A percentile compares a stretch with the other conserved stretches of the same genome.
Evolutionary conservation across 2,888 invertebrate species (phyloP).

Genomic region (Lathronympha strigana): DNA sequence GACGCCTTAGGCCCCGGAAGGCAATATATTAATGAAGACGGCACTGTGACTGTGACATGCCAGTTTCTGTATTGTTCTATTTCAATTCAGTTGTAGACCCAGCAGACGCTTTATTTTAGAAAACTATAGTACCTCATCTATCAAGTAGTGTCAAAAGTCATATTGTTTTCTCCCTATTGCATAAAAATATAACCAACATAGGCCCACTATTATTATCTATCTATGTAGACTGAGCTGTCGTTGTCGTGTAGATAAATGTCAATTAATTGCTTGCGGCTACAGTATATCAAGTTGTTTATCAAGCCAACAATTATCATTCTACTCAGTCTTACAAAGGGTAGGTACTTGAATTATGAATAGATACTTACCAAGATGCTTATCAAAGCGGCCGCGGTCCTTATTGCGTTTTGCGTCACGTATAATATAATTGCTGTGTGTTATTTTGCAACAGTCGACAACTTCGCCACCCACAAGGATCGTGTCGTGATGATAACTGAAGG

Average conservation of each 20-base stretch:
- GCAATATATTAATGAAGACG: constrained; percentile 14
- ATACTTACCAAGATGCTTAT: constrained; percentile 45
- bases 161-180: neutral
- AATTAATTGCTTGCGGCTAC: constrained; percentile 53
- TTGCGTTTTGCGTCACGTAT: constrained; percentile 60
- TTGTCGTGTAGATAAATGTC: constrained; percentile 50
- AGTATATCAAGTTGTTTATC: constrained; percentile 51
- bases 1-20: constrained; percentile 13
- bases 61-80: neutral
- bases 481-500: constrained; percentile 48
- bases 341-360: constrained; percentile 47
- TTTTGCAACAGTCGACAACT: constrained; percentile 59
- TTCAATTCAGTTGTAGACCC: neutral
- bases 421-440: constrained; percentile 61
- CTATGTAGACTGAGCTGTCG: constrained; percentile 38
- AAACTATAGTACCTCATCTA: too few species aligned
- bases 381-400: constrained; percentile 48
- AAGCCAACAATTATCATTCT: constrained; percentile 44
- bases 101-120: neutral
- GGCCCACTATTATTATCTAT: neutral
- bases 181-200: neutral
- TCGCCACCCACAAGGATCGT: constrained; percentile 54
- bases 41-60: neutral
- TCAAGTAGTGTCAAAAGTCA: neutral
- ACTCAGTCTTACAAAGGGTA: constrained; percentile 51